Evolutionary conservation across 2,113 vertebrate genomes (phyloP), one percentile per base, ranked within the genome.

Genomic region (Merops nubicus): DNA sequence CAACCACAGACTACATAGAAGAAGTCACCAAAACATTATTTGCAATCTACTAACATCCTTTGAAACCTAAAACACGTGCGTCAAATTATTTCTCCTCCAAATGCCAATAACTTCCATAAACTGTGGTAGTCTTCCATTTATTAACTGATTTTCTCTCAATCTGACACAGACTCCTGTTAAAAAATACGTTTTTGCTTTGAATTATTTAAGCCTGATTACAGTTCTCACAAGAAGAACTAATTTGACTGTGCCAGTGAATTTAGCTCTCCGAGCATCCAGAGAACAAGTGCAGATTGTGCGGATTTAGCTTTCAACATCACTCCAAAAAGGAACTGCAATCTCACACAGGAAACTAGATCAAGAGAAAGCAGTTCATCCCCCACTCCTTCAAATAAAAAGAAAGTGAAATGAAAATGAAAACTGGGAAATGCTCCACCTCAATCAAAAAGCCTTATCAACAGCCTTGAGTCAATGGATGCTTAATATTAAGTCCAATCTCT

Each of bases 1-100:
- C 22, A 74, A 82, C 15, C 23, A 70, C 1, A 38, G 28, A 72
- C n/a, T 48, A n/a, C 0, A 0, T 29, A 72, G 28, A 2, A 60
- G 22, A 54, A 74, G 48, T 62, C 88, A 88, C 33, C 25, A 85
- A 83, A 34, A 53, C 50, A 38, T 13, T 67, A 50, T 63, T 82
- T 88, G 60, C 26, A 64, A 56, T 51, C 62, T 88, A 84, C 2
- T n/a, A 48, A 57, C 31, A 64, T 48, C 45, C 28, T 85, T 19
- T 48, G 42, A 85, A 85, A 88, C 28, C 67, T 65, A 34, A 42
- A 90, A 88, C 29, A 68, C 91, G 33, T 20, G 15, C 57, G 64
- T 60, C 8, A 40, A 76, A 72, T 48, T 57, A 45, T 34, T 80
- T 85, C 56, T 87, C 28, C 73, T 67, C 33, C 57, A 91, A 85